Percentiles rank a stretch among this genome's conserved stretches.
Evolutionary conservation across 2,113 vertebrate genomes (phyloP).

Genomic region (Piprites chloris): DNA sequence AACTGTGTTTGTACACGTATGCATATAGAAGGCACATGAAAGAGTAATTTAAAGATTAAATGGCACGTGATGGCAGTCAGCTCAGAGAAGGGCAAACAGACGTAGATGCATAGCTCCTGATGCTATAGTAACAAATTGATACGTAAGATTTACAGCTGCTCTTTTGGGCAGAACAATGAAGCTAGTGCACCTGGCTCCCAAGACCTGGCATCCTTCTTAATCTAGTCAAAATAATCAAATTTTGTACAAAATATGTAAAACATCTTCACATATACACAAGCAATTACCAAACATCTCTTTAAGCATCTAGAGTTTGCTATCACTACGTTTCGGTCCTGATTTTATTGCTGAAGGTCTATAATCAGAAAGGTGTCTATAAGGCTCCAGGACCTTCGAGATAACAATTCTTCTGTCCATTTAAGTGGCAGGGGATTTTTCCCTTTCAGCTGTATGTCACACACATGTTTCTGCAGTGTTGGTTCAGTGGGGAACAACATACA

Average conservation of each 20-base stretch:
- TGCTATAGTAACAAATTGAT: neutral
- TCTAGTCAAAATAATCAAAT: neutral
- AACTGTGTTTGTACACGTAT: neutral
- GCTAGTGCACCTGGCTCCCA: neutral
- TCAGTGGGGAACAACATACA: neutral
- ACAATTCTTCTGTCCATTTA: neutral
- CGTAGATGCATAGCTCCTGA: neutral
- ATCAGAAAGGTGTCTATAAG: neutral
- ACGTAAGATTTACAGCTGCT: neutral
- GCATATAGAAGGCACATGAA: neutral
- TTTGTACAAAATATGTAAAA: neutral
- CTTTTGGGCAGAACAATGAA: neutral
- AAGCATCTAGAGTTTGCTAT: neutral
- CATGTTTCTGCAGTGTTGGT: neutral
- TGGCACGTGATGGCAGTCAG: neutral
- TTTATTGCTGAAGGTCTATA: neutral
- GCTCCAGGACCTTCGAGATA: neutral
- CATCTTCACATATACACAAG: neutral
- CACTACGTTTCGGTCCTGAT: neutral
- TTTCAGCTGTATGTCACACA: neutral
- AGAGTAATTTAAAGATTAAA: neutral
- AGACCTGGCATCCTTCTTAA: neutral
- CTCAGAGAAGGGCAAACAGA: neutral
- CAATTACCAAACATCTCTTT: neutral
- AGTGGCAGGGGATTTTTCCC: rapidly evolving